Percentiles rank a stretch among this genome's conserved stretches.
Evolutionary conservation across 1,140 invertebrate genomes (phyloP).

Genomic region (Ceratosolen solmsi): DNA sequence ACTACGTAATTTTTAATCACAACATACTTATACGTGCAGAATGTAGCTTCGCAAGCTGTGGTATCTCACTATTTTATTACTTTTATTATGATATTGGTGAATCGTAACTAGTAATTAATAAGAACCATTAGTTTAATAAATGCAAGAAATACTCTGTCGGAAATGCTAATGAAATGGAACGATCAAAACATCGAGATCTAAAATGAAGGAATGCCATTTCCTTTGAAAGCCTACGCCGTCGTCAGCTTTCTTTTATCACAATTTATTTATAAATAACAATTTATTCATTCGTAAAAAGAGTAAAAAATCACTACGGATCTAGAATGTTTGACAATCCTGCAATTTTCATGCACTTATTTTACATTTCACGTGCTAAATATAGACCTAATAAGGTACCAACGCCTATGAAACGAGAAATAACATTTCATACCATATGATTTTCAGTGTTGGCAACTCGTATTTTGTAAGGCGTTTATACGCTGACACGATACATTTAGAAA

Average conservation of each 20-base stretch:
- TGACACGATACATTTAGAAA: constrained; percentile 15
- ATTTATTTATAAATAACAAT: too few relatives aligned
- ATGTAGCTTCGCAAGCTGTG: not conserved
- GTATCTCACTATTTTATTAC: not conserved
- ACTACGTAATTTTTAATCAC: constrained; percentile 3
- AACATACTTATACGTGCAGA: not conserved
- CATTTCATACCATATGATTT: not conserved
- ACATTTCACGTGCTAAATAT: not conserved
- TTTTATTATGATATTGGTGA: not conserved
- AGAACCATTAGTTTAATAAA: too few relatives aligned
- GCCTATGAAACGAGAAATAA: not conserved
- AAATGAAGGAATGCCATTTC: too few relatives aligned
- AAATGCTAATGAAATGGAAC: too few relatives aligned
- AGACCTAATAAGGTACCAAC: not conserved
- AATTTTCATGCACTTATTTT: not conserved
- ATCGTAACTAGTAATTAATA: too few relatives aligned
- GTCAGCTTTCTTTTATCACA: too few relatives aligned
- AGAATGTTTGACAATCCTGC: not conserved
- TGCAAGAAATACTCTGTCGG: too few relatives aligned
- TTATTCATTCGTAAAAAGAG: too few relatives aligned
- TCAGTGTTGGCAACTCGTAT: not conserved
- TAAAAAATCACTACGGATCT: not conserved
- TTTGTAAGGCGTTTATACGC: not conserved
- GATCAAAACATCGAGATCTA: too few relatives aligned
- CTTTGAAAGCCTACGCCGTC: too few relatives aligned